Evolutionary conservation across 2,797 vertebrate genomes (phyloP).

Genomic region (Danionella dracula): DNA sequence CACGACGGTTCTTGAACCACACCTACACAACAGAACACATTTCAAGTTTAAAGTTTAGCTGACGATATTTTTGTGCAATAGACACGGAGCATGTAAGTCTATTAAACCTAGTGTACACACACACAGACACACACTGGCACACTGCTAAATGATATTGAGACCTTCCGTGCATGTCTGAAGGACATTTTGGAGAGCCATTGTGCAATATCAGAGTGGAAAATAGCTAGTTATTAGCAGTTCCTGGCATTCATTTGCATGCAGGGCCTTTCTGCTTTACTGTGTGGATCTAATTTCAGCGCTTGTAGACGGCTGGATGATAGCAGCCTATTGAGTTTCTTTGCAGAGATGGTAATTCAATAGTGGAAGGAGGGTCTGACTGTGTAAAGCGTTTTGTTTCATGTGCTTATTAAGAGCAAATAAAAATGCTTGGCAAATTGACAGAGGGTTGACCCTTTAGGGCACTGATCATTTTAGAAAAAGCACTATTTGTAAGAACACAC

Average conservation of each 20-base stretch:
- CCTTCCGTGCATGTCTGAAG: slow-evolving; percentile 35
- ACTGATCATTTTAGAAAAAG: slow-evolving; percentile 3
- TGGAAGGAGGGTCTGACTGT: slow-evolving; percentile 59
- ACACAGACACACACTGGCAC: too few relatives aligned
- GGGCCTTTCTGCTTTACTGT: slow-evolving; percentile 60
- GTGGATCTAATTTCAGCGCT: slow-evolving; percentile 69
- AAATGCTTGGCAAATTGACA: slow-evolving; percentile 41
- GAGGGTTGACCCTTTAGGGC: slow-evolving; percentile 15
- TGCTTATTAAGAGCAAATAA: slow-evolving; percentile 64
- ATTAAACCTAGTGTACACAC: too few relatives aligned
- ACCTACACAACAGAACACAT: slow-evolving; percentile 67
- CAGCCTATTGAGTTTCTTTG: slow-evolving; percentile 70
- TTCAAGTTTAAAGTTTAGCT: too few relatives aligned
- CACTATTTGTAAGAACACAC: neutral
- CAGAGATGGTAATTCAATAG: slow-evolving; percentile 71
- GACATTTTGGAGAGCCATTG: slow-evolving; percentile 58
- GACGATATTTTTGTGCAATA: too few relatives aligned
- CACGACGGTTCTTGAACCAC: slow-evolving; percentile 97
- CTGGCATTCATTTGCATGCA: slow-evolving; percentile 64
- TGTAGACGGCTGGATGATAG: slow-evolving; percentile 68
- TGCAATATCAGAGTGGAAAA: slow-evolving; percentile 57
- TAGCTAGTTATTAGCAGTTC: slow-evolving; percentile 67
- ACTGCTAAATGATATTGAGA: too few relatives aligned
- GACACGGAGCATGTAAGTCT: too few relatives aligned
- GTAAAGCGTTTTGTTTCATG: slow-evolving; percentile 68